Evolutionary conservation across 2,797 vertebrate genomes (phyloP).

Genomic region (Megaceryle alcyon): DNA sequence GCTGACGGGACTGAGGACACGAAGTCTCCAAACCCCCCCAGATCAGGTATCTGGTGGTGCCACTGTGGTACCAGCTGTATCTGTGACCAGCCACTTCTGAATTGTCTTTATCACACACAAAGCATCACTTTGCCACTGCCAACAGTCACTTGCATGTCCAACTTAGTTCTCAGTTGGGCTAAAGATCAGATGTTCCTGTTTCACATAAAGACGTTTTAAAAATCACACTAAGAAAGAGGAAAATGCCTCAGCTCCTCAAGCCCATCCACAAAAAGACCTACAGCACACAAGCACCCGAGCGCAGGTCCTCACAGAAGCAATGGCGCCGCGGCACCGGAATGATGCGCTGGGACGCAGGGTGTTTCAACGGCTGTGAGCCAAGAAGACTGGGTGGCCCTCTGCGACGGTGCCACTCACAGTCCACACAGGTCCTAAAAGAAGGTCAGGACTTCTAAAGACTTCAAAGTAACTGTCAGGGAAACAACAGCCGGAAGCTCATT

Average conservation of each 20-base stretch:
- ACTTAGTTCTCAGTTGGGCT: background rate
- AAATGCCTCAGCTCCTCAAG: background rate
- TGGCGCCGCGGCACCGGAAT: background rate
- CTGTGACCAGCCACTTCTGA: background rate
- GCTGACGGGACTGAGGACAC: background rate
- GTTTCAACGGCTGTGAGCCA: background rate
- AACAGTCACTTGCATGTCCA: background rate
- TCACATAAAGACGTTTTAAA: background rate
- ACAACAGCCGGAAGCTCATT: background rate
- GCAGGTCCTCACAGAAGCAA: background rate
- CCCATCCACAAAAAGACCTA: background rate
- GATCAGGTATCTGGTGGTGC: background rate
- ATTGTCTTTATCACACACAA: background rate
- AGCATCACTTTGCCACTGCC: background rate
- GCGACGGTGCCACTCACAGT: fast-evolving
- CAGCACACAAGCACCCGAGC: background rate
- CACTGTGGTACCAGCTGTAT: background rate
- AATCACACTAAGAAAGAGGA: background rate
- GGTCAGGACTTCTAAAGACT: background rate
- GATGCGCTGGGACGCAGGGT: fast-evolving
- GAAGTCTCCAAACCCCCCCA: background rate
- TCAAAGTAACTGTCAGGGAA: background rate
- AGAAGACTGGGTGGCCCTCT: background rate
- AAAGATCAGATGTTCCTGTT: background rate
- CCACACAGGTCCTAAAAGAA: background rate